Percentiles rank a stretch among this genome's conserved stretches.
phyloP scores from a whole-genome alignment of 92 coral and sea anemone species.

The Siderastrea radians region DNA sequence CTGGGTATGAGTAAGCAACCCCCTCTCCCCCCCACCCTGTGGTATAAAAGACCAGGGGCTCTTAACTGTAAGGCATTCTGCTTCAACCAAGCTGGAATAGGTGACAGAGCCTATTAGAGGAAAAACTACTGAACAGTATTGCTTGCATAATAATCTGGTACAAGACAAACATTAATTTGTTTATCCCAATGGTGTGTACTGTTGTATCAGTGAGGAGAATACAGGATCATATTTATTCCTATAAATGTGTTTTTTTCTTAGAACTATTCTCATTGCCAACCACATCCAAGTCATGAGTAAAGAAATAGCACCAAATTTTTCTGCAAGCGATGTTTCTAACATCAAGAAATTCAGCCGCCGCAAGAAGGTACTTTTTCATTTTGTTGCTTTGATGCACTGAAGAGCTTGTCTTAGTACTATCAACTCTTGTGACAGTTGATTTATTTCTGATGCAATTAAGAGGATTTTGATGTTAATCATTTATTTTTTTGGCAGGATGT shows the following conservation, averaged over 20 bases:
- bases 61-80: too few species aligned
- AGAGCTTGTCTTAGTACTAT: neutral
- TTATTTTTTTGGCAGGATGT: constrained; percentile 73
- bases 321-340: constrained; percentile 94
- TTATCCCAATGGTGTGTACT: too few species aligned
- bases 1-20: too few species aligned
- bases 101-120: too few species aligned
- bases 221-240: neutral
- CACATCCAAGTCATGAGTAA: constrained; percentile 95
- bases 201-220: neutral
- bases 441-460: neutral
- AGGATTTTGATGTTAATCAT: neutral
- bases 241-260: neutral
- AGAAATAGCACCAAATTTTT: constrained; percentile 97
- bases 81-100: too few species aligned
- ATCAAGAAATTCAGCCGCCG: constrained; percentile 94
- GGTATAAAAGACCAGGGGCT: too few species aligned
- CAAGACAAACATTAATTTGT: too few species aligned
- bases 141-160: too few species aligned
- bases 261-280: constrained; percentile 94
- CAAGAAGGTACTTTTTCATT: constrained; percentile 72
- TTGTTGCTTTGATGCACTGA: neutral
- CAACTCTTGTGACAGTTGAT: too few species aligned
- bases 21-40: too few species aligned
- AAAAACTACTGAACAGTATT: too few species aligned